Conservation (phyloP, 2,113 vertebrate genomes). For the Guaruba guarouba region DNA sequence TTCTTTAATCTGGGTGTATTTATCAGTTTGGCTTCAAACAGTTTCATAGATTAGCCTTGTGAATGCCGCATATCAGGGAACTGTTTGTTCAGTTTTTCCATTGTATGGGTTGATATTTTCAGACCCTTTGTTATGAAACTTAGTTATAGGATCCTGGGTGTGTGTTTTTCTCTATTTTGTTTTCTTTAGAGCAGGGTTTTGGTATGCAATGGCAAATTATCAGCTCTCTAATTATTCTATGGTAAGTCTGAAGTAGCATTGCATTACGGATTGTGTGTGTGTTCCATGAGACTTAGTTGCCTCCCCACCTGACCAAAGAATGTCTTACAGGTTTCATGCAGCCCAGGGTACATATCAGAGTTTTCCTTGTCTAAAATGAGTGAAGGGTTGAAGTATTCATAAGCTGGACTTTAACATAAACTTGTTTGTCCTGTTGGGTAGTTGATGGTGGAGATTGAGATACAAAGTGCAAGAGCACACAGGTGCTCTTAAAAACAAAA, state of each 20-base stretch:
- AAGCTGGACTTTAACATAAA: not conserved
- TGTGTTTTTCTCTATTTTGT: not conserved
- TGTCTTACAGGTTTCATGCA: not conserved
- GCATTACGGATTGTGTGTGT: not conserved
- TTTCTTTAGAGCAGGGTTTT: not conserved
- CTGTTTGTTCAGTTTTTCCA: not conserved
- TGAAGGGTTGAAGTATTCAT: not conserved
- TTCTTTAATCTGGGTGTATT: not conserved
- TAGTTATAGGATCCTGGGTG: not conserved
- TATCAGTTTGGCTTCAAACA: not conserved
- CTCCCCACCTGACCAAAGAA: not conserved
- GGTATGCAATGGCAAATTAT: not conserved
- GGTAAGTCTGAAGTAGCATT: not conserved
- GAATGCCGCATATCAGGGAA: not conserved
- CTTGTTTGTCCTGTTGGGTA: not conserved
- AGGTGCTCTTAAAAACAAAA: not conserved
- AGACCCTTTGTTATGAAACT: not conserved
- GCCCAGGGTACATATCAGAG: not conserved
- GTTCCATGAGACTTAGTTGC: not conserved
- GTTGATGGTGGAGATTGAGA: not conserved
- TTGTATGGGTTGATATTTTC: not conserved
- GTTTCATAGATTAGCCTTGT: not conserved
- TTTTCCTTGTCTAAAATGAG: slow-evolving; percentile 1
- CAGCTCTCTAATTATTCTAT: not conserved
- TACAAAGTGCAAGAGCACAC: not conserved